These are phyloP conservation scores for Caerostris extrusa DNA, from an alignment of 1,140 invertebrate species.

Conservation along the genomic window DNA sequence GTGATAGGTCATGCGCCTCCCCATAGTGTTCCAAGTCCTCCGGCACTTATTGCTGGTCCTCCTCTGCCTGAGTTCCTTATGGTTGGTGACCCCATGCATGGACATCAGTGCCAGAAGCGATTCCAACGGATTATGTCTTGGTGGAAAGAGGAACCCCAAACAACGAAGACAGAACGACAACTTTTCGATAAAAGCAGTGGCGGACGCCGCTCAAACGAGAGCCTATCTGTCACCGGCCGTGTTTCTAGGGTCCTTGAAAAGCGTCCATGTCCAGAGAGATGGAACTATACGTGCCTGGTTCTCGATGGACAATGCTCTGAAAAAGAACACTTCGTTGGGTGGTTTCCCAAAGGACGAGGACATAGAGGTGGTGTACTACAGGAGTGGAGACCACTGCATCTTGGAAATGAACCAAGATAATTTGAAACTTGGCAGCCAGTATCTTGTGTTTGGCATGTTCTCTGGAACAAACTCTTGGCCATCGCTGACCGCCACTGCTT, in stretches of 20 bases:
- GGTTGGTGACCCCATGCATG: conserved; percentile 55
- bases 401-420: conserved; percentile 71
- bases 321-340: conserved; percentile 18
- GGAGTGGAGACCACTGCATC: conserved; percentile 51
- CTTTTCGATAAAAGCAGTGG: conserved; percentile 53
- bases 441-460: conserved; percentile 57
- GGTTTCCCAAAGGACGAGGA: conserved; percentile 48
- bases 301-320: conserved; percentile 56
- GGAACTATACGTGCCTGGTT: conserved; percentile 69
- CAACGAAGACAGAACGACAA: conserved; percentile 36
- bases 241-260: conserved; percentile 61
- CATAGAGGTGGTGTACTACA: conserved; percentile 65
- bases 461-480: conserved; percentile 22
- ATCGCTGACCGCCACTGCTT: conserved; percentile 64
- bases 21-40: conserved; percentile 53
- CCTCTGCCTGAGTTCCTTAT: conserved; percentile 66
- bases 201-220: conserved; percentile 36
- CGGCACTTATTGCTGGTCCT: conserved; percentile 62
- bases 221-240: conserved; percentile 58
- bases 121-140: conserved; percentile 41
- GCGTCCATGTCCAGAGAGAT: conserved; percentile 71
- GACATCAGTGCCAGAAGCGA: neutral
- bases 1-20: conserved; percentile 74
- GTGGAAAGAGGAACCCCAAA: conserved; percentile 26
- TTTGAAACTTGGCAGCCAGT: conserved; percentile 68